Evolutionary conservation across 2,797 vertebrate genomes (phyloP), one percentile per base, ranked within the genome.

Genomic region (Pangasius macronema): DNA sequence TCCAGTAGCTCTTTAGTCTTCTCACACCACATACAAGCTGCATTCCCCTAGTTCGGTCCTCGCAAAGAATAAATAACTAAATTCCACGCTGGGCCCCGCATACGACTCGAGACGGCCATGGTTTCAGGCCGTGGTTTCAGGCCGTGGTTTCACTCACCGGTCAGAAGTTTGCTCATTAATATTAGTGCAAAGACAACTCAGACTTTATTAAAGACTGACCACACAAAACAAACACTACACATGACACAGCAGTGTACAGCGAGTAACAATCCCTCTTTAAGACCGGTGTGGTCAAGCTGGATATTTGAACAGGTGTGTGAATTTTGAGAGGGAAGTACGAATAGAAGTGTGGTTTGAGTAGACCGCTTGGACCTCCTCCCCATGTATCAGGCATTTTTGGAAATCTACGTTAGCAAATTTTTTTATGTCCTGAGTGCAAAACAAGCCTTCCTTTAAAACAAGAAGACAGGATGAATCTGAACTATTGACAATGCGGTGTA

Each of bases 341-440:
- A 89, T 88, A 84, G 57, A 55, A 89, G 86, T 82, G 88, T 81
- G 87, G 90, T 90, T 92, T 93, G 72, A 89, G 86, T 79, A 85
- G 86, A 68, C 61, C 63, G 57, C 67, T 80, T 84, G 89, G 88
- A 30, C 57, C 24, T 91, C 84, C 51, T 49, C 65, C 24, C 65
- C 53, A 36, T 61, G 87, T 93, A 93, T 90, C 92, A 91, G 90
- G 91, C 91, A 27, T 92, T 87, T 93, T 93, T 90, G 84, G 91
- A 90, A 93, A 93, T 92, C 72, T 89, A 92, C 90, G 90, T 85
- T 90, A 95, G 94, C 93, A 93, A 88, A 94, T 94, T 93, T 92
- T 94, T 93, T 92, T 91, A 46, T 46, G n/a, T 30, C 68, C 20
- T 39, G 8, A 70, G 0, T 55, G 59, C 6, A 73, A 61, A 91